These are phyloP conservation scores for Gambusia affinis DNA, from an alignment of 2,113 vertebrate species.

Conservation along the genomic window DNA sequence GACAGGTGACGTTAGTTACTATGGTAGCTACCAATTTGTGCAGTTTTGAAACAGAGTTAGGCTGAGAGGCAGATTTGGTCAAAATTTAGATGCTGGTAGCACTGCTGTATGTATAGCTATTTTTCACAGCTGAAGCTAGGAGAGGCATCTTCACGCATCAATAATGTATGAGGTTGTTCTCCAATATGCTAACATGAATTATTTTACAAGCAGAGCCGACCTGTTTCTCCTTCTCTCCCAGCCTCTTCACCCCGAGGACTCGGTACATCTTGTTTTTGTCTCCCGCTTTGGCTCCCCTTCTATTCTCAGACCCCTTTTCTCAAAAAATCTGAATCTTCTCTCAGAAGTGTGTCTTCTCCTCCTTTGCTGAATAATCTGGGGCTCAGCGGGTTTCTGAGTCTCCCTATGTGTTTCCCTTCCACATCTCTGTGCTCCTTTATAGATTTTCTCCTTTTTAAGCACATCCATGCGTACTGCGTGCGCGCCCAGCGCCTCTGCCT, in stretches of 20 bases:
- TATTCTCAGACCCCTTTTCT: conserved; percentile 22
- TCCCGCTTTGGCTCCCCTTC: conserved; percentile 14
- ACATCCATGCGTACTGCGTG: conserved; percentile 44
- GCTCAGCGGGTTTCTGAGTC: conserved; percentile 42
- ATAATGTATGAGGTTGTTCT: conserved; percentile 63
- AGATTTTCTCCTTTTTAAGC: conserved; percentile 53
- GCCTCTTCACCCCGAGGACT: not conserved
- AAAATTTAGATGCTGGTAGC: conserved; percentile 12
- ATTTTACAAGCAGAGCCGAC: conserved; percentile 51
- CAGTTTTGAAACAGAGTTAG: conserved; percentile 16
- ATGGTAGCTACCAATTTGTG: conserved; percentile 51
- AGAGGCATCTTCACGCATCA: conserved; percentile 43
- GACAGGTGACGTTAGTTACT: conserved; percentile 37
- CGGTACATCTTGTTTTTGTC: conserved; percentile 20
- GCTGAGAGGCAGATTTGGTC: not conserved
- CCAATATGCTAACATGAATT: conserved; percentile 67
- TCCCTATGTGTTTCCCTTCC: conserved; percentile 9
- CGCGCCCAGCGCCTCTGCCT: conserved; percentile 37
- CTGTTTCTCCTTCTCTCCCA: conserved; percentile 7
- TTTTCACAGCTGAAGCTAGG: conserved; percentile 16
- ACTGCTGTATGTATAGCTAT: conserved; percentile 23
- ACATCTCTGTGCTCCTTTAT: conserved; percentile 36
- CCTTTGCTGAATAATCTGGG: conserved; percentile 49
- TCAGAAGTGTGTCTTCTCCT: conserved; percentile 18
- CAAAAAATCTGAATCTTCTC: conserved; percentile 31